Evolutionary conservation across 2,888 invertebrate genomes (phyloP).

Genomic region (Nomada fabriciana): DNA sequence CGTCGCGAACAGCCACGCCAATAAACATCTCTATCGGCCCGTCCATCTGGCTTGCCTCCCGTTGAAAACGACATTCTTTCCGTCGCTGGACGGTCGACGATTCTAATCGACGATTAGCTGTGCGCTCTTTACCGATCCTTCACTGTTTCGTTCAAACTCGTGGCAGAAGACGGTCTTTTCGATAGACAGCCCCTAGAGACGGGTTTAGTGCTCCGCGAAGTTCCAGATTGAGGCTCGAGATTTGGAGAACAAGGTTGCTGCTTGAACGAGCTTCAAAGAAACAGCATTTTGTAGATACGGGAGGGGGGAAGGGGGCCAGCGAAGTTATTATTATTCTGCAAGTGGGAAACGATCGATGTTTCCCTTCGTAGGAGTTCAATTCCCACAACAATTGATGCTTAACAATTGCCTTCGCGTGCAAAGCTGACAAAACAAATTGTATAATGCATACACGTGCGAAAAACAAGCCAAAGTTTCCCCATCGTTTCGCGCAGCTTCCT

Average conservation of each 20-base stretch:
- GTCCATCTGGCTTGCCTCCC: constrained; percentile 41
- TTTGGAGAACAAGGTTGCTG: not conserved
- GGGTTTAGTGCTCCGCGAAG: not conserved
- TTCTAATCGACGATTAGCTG: constrained; percentile 65
- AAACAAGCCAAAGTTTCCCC: constrained; percentile 54
- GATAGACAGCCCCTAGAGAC: constrained; percentile 1
- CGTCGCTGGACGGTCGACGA: constrained; percentile 12
- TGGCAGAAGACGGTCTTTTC: not conserved
- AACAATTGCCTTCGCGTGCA: not conserved
- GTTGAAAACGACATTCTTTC: constrained; percentile 52
- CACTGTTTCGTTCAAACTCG: not conserved
- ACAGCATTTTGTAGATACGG: too few species aligned
- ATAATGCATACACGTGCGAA: constrained; percentile 37
- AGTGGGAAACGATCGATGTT: not conserved
- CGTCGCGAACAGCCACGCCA: constrained; percentile 42
- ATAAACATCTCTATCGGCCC: constrained; percentile 64
- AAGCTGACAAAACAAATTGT: constrained; percentile 29
- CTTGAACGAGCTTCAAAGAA: not conserved
- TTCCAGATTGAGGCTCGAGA: constrained; percentile 1
- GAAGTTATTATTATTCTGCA: not conserved
- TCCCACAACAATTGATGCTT: too few species aligned
- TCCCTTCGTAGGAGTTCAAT: not conserved
- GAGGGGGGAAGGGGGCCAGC: too few species aligned
- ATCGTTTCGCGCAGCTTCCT: constrained; percentile 56
- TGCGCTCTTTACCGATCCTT: constrained; percentile 1